Evolutionary conservation across 2,888 invertebrate genomes (phyloP).

Genomic region (Rhorus exstirpatorius): DNA sequence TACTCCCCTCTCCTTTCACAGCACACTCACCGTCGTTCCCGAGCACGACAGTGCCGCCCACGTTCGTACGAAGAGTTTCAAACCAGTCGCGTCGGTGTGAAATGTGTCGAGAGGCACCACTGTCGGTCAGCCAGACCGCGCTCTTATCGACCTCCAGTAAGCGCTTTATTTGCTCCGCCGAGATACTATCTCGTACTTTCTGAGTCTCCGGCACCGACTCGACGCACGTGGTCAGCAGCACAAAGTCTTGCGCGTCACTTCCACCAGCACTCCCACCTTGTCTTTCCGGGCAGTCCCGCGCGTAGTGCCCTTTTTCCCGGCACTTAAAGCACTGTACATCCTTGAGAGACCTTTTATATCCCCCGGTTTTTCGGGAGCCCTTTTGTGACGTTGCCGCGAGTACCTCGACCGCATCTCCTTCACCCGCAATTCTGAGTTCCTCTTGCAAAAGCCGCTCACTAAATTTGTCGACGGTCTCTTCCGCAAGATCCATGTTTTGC

Average conservation of each 20-base stretch:
- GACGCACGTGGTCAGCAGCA: slow-evolving; percentile 59
- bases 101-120: slow-evolving; percentile 67
- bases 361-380: no score
- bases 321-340: slow-evolving; percentile 61
- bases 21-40: slow-evolving; percentile 61
- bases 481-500: slow-evolving; percentile 55
- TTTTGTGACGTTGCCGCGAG: slow-evolving; percentile 49
- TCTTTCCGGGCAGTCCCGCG: slow-evolving; percentile 58
- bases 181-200: slow-evolving; percentile 41
- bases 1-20: slow-evolving; percentile 55
- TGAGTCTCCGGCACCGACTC: slow-evolving; percentile 28
- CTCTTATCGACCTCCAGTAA: slow-evolving; percentile 61
- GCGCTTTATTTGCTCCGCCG: slow-evolving; percentile 35
- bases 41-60: slow-evolving; percentile 60
- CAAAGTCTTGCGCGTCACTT: slow-evolving; percentile 46
- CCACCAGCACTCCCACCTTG: slow-evolving; percentile 40
- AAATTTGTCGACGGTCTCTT: slow-evolving; percentile 63
- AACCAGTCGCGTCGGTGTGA: slow-evolving; percentile 70
- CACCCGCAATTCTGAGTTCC: slow-evolving; percentile 53
- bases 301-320: slow-evolving; percentile 62
- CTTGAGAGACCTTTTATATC: no score
- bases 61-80: slow-evolving; percentile 56
- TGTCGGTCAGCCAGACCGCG: slow-evolving; percentile 68
- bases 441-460: slow-evolving; percentile 68
- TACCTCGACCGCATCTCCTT: slow-evolving; percentile 50